phyloP scores from a whole-genome alignment of 2,113 vertebrate species.

The Passerina amoena region DNA sequence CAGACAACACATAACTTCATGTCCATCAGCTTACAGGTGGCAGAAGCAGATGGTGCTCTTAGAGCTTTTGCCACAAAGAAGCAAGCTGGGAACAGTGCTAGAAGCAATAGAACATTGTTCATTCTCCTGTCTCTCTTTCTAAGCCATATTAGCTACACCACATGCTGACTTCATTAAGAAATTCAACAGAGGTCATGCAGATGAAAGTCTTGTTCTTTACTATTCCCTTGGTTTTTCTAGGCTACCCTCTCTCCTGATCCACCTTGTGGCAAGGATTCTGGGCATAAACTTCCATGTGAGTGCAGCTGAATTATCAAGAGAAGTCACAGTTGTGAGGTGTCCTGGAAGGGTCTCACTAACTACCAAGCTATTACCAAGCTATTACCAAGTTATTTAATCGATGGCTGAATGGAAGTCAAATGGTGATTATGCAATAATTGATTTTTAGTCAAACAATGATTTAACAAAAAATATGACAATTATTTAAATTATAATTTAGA shows the following conservation, averaged over 20 bases:
- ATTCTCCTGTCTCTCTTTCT: neutral
- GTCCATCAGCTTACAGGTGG: neutral
- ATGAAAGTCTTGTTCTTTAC: neutral
- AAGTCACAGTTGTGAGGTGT: neutral
- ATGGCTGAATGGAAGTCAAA: neutral
- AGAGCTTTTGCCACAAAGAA: neutral
- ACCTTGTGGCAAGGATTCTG: neutral
- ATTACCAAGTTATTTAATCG: neutral
- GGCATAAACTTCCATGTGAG: neutral
- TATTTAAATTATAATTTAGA: neutral
- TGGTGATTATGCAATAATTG: neutral
- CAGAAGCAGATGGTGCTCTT: too few species aligned
- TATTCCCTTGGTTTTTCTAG: neutral
- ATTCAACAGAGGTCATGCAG: accelerated
- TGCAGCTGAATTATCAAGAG: neutral
- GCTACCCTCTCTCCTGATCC: neutral
- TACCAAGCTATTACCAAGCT: neutral
- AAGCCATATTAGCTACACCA: neutral
- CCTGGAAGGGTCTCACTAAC: neutral
- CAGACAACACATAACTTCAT: neutral
- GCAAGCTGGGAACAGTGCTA: neutral
- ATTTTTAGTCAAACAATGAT: neutral
- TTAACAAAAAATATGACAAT: neutral
- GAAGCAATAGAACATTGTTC: neutral
- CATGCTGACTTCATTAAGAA: neutral